These are phyloP conservation scores for Polydrusus pterygomalis DNA, from an alignment of 2,888 invertebrate genomes.

Conservation along the genomic window DNA sequence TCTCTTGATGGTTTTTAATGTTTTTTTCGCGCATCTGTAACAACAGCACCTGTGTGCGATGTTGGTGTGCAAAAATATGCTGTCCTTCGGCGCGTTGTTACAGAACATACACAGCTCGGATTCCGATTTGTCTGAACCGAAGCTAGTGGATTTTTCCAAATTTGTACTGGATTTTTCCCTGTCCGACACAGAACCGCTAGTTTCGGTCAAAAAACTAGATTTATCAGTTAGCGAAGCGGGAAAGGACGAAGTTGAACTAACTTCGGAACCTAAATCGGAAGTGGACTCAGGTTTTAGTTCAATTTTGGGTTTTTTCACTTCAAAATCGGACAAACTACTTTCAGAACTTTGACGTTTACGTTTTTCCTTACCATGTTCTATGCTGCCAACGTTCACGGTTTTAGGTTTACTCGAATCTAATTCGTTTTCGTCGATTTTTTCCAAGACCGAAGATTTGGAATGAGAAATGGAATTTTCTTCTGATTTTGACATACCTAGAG, in stretches of 20 bases:
- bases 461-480: conserved; percentile 32
- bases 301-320: conserved; percentile 58
- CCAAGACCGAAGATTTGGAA: conserved; percentile 25
- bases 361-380: conserved; percentile 28
- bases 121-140: conserved; percentile 41
- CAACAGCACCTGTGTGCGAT: conserved; percentile 82
- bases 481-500: conserved; percentile 51
- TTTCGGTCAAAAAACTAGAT: conserved; percentile 34
- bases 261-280: conserved; percentile 39
- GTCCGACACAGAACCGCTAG: conserved; percentile 41
- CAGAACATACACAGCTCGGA: conserved; percentile 77
- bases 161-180: conserved; percentile 7
- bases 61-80: conserved; percentile 80
- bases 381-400: not conserved
- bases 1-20: conserved; percentile 77
- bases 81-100: conserved; percentile 78
- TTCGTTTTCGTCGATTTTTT: conserved; percentile 3
- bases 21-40: conserved; percentile 80
- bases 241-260: conserved; percentile 39
- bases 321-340: conserved; percentile 64
- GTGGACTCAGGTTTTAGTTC: conserved; percentile 19
- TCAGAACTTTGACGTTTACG: conserved; percentile 63
- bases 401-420: conserved; percentile 21
- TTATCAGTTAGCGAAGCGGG: conserved; percentile 7
- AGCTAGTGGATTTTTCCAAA: conserved; percentile 25